Evolutionary conservation across 1,140 invertebrate genomes (phyloP), one percentile per base, ranked within the genome.

Genomic region (Ericerus pela): DNA sequence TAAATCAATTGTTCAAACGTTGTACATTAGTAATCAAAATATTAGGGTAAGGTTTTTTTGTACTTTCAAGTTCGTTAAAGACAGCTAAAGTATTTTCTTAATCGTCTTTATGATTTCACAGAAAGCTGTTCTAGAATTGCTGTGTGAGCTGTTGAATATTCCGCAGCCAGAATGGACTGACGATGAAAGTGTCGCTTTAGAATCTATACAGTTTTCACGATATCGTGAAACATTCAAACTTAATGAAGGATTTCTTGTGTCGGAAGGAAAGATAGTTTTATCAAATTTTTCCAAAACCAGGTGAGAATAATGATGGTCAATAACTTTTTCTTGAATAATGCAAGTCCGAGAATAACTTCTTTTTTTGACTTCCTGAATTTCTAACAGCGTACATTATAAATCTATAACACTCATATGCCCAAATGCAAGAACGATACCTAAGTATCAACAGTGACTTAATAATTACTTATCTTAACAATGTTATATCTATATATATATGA

Each of bases 81-180:
- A 36, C 10, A 10, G 10, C 31, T 11, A 36, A 36, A 11, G n/a
- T n/a, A n/a, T n/a, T n/a, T n/a, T n/a, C n/a, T n/a, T n/a, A n/a
- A n/a, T n/a, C n/a, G n/a, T n/a, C n/a, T n/a, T n/a, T n/a, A n/a
- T n/a, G n/a, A n/a, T 26, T 57, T 62, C 68, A 8, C 70, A 90
- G 87, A 86, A 88, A 76, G 85, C 86, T 43, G 82, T 96, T 61
- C 41, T 59, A 20, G 55, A 59, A 52, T 36, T 59, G n/a, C 14
- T 55, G 28, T 51, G 47, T 26, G 58, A 59, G 38, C 20, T 56
- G 10, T 36, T 59, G n/a, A 55, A 55, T 20, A 37, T 96, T 43
- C 80, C 81, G 24, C 76, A 89, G 64, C 89, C 90, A 0, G 80
- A 84, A 59, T 95, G 88, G 88, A 91, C 88, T 1, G 88, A 92